Evolutionary conservation across 2,797 vertebrate species (phyloP).

Genomic region (Microctenopoma steveboyesi): DNA sequence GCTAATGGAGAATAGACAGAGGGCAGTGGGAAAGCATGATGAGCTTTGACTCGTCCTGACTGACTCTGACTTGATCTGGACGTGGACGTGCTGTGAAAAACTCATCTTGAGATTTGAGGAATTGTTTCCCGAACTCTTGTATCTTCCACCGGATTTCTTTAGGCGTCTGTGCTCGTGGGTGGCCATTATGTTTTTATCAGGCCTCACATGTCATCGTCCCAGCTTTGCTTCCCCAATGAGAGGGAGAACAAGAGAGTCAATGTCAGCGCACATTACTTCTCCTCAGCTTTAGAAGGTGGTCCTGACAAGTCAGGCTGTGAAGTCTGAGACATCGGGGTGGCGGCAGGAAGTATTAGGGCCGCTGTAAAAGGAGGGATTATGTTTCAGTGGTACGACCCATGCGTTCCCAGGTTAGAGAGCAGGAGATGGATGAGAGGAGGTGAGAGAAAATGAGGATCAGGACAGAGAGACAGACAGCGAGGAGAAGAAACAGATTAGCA

Average conservation of each 20-base stretch:
- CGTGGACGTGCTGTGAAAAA: not conserved
- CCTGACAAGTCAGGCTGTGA: conserved; percentile 65
- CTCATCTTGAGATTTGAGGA: not conserved
- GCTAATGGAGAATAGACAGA: not conserved
- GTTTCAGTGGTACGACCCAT: conserved; percentile 35
- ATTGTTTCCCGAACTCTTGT: conserved; percentile 1
- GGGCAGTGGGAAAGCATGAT: not conserved
- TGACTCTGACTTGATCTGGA: not conserved
- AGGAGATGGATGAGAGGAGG: conserved; percentile 13
- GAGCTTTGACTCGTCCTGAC: too few relatives aligned
- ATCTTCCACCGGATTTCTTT: not conserved
- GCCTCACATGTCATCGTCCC: conserved; percentile 24
- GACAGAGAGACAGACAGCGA: not conserved
- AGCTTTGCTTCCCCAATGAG: conserved; percentile 33
- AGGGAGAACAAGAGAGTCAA: conserved; percentile 27
- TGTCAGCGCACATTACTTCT: conserved; percentile 53
- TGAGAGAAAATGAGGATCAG: conserved; percentile 12
- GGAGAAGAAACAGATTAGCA: not conserved
- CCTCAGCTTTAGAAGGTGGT: conserved; percentile 44
- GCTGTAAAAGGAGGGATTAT: conserved; percentile 62
- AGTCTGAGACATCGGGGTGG: conserved; percentile 68
- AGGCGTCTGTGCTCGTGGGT: conserved; percentile 22
- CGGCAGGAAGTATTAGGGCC: conserved; percentile 65
- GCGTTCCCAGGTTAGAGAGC: conserved; percentile 46
- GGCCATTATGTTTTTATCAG: conserved; percentile 7